These are phyloP conservation scores for Plagiodera versicolora DNA, from an alignment of 2,888 invertebrate species.

Conservation along the genomic window DNA sequence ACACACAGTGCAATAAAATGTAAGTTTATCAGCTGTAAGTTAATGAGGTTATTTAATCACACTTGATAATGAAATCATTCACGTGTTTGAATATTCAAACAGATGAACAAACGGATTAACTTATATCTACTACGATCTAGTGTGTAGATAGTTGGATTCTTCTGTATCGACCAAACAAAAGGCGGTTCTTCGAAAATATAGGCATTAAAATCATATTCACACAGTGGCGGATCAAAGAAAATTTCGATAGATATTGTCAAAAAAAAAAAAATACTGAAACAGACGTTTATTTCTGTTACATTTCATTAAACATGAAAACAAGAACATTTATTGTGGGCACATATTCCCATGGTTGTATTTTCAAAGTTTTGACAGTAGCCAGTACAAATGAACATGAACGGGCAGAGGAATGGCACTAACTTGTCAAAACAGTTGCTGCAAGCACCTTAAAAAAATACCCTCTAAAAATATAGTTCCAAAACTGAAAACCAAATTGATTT, in stretches of 20 bases:
- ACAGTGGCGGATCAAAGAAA: too few species aligned
- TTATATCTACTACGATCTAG: neutral
- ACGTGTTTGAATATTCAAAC: too few species aligned
- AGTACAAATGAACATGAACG: neutral
- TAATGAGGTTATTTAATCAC: too few species aligned
- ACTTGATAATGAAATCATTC: too few species aligned
- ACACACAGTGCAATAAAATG: neutral
- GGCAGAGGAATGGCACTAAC: neutral
- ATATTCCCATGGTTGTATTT: neutral
- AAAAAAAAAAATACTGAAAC: too few species aligned
- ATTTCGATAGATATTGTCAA: too few species aligned
- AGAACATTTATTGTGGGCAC: conserved; percentile 2
- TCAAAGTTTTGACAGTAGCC: neutral
- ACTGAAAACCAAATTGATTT: too few species aligned
- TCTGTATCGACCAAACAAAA: neutral
- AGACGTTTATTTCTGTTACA: too few species aligned
- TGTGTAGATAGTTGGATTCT: neutral
- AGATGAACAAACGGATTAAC: neutral
- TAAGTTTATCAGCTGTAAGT: neutral
- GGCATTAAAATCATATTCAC: neutral
- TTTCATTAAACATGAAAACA: conserved; percentile 1
- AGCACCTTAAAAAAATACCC: neutral
- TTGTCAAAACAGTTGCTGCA: neutral
- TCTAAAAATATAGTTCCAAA: neutral
- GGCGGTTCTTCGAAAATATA: neutral